Percentiles rank a stretch among this genome's conserved stretches.
These are phyloP conservation scores for Caradrina clavipalpis DNA, from an alignment of 2,888 invertebrate species.

Conservation along the genomic window DNA sequence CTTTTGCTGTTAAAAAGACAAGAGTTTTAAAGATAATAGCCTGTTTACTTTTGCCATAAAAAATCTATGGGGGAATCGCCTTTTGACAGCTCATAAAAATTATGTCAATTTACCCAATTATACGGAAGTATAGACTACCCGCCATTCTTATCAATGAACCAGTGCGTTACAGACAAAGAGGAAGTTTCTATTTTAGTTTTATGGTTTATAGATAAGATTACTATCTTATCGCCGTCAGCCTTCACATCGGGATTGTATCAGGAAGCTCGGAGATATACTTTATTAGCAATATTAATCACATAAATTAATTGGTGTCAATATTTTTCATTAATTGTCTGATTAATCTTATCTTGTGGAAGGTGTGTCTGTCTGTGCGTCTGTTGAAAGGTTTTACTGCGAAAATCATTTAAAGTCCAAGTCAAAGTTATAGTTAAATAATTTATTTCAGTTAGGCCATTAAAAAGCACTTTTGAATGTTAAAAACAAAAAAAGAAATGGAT, in stretches of 20 bases:
- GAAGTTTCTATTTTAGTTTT: constrained; percentile 10
- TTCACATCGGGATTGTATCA: constrained; percentile 27
- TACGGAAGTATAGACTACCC: neutral
- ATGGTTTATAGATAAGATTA: constrained; percentile 6
- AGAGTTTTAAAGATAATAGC: no score
- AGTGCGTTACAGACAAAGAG: neutral
- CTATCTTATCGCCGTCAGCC: constrained; percentile 35
- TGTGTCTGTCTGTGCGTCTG: neutral
- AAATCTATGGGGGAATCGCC: no score
- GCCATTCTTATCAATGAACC: neutral
- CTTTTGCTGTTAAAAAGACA: no score
- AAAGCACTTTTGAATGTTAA: no score
- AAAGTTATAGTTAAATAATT: no score
- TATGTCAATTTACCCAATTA: no score
- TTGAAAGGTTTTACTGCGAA: neutral
- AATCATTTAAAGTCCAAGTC: no score
- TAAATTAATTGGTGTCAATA: constrained; percentile 12
- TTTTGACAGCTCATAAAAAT: no score
- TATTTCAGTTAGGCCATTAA: no score
- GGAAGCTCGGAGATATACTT: constrained; percentile 24
- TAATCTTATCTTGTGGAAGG: neutral
- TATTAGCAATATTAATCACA: constrained; percentile 9
- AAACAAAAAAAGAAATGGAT: no score
- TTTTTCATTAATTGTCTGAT: neutral
- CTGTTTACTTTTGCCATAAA: no score